Evolutionary conservation across 2,888 invertebrate species (phyloP), one percentile per base, ranked within the genome.

Genomic region (Acrobasis suavella): DNA sequence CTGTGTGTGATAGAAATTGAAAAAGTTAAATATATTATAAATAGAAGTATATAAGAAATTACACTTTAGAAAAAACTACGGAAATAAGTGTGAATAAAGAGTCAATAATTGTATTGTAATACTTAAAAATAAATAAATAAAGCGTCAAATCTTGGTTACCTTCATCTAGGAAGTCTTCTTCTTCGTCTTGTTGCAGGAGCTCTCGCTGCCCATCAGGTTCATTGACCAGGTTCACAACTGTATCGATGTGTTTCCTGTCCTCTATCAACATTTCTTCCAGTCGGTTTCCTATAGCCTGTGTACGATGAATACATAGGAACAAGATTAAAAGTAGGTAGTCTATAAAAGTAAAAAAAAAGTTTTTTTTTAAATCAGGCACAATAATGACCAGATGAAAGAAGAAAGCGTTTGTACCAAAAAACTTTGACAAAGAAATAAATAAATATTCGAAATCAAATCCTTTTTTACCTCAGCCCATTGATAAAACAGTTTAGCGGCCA

Each of bases 101-200:
- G 22, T 22, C 22, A 22, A n/a, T n/a, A n/a, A n/a, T n/a, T n/a
- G n/a, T n/a, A n/a, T n/a, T n/a, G n/a, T n/a, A n/a, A n/a, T n/a
- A n/a, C n/a, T n/a, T n/a, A n/a, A n/a, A n/a, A n/a, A n/a, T n/a
- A n/a, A n/a, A n/a, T n/a, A n/a, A n/a, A n/a, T n/a, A n/a, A n/a
- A n/a, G n/a, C n/a, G n/a, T n/a, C n/a, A n/a, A n/a, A n/a, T n/a
- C n/a, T 32, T 32, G 0, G 32, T 50, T 81, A 96, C 97, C 96
- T 94, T 98, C 99, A 86, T 99, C 99, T 17, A 99, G 92, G 81
- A 98, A 99, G 85, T 99, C 99, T 89, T 99, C 99, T 77, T 99
- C 97, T 80, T 97, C 97, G 69, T 97, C 97, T 86, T 97, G 96
- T 58, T 96, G 93, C 54, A 97, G 84, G 12, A 97, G 86, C 67